Conservation (phyloP, 2,113 vertebrate genomes). For the Aptenodytes forsteri region DNA sequence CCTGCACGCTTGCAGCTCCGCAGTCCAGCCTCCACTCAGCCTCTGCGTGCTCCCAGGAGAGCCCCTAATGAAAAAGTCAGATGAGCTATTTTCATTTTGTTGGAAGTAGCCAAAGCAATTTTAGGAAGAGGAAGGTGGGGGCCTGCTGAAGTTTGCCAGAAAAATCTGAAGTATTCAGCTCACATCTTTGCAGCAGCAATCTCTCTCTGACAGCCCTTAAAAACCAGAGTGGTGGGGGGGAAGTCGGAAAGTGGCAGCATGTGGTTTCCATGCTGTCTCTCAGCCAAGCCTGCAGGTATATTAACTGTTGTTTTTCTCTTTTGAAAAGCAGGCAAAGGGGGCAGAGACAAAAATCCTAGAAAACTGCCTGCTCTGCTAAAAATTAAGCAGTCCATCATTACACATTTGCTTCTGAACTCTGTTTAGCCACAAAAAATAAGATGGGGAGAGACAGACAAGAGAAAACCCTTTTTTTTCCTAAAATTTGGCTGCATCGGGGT, state of each 20-base stretch:
- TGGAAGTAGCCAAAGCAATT: constrained; percentile 13
- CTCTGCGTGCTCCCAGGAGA: background rate
- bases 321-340: background rate
- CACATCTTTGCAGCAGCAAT: background rate
- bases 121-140: background rate
- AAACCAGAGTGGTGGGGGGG: background rate
- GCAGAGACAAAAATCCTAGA: background rate
- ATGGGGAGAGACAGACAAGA: background rate
- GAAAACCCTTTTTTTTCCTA: background rate
- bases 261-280: background rate
- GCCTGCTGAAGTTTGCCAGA: background rate
- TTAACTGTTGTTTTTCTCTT: background rate
- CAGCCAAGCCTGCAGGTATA: background rate
- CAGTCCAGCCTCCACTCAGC: background rate
- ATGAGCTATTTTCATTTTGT: constrained; percentile 2
- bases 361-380: background rate
- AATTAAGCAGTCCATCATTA: background rate
- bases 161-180: background rate
- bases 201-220: background rate
- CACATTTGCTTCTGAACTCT: background rate
- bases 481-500: background rate
- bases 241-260: background rate
- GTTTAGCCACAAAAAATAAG: background rate
- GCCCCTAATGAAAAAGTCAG: background rate
- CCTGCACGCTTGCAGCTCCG: background rate